Evolutionary conservation across 1,140 invertebrate species (phyloP).

Genomic region (Trichoplusia ni): DNA sequence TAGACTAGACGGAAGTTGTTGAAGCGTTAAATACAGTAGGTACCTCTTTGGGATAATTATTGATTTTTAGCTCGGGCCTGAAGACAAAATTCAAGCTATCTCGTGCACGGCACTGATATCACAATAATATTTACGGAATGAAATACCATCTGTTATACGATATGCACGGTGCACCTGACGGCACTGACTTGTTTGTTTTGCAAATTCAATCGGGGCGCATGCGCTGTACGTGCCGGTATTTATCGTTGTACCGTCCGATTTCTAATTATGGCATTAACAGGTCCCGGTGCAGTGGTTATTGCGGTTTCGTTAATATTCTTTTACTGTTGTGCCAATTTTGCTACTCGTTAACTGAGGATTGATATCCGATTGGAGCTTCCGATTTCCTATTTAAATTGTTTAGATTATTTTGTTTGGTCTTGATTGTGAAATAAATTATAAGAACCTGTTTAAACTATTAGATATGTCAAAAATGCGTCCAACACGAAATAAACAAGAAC

Average conservation of each 20-base stretch:
- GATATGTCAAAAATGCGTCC: background rate
- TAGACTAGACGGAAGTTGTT: conserved; percentile 15
- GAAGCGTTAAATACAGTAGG: background rate
- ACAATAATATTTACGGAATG: conserved; percentile 29
- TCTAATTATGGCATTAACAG: conserved; percentile 40
- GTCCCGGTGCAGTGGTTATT: conserved; percentile 21
- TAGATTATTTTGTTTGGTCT: background rate
- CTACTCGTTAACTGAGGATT: background rate
- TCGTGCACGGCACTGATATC: conserved; percentile 2
- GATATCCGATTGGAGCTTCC: conserved; percentile 5
- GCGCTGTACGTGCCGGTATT: conserved; percentile 47
- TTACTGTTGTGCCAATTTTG: conserved; percentile 6
- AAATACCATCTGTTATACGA: conserved; percentile 11
- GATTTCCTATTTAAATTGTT: conserved; percentile 8
- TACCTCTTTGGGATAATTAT: conserved; percentile 1
- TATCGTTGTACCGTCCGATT: conserved; percentile 34
- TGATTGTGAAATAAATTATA: background rate
- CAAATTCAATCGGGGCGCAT: conserved; percentile 42
- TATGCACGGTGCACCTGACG: conserved; percentile 15
- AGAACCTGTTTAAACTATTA: conserved; percentile 4
- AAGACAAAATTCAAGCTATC: background rate
- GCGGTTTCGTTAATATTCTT: conserved; percentile 17
- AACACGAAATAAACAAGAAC: background rate
- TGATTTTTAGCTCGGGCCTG: background rate
- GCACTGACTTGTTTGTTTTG: conserved; percentile 31